Evolutionary conservation across 2,797 vertebrate genomes (phyloP).

Genomic region (Sebastes reedi): DNA sequence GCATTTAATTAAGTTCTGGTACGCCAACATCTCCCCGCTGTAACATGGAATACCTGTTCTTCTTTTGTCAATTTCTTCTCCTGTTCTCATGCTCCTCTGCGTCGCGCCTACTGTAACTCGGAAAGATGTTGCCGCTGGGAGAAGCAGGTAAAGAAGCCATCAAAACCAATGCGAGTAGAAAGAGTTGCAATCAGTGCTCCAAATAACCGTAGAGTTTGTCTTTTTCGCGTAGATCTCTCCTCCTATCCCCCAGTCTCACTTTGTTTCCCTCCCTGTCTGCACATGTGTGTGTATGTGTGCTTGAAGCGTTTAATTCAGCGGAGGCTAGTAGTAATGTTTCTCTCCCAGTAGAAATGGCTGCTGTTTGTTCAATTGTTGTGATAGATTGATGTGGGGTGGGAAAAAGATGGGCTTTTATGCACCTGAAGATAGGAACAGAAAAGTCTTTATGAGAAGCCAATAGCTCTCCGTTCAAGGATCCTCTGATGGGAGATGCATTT

Average conservation of each 20-base stretch:
- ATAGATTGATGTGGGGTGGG: constrained; percentile 73
- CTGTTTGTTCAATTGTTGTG: constrained; percentile 80
- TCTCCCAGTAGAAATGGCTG: constrained; percentile 72
- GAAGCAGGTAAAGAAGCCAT: constrained; percentile 81
- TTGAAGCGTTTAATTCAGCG: constrained; percentile 66
- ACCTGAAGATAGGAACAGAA: constrained; percentile 71
- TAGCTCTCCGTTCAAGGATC: constrained; percentile 57
- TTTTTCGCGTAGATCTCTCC: constrained; percentile 57
- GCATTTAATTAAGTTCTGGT: constrained; percentile 78
- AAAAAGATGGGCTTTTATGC: constrained; percentile 72
- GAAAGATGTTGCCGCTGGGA: constrained; percentile 77
- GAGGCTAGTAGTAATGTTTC: constrained; percentile 72
- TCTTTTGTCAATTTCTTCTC: constrained; percentile 72
- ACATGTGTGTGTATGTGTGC: constrained; percentile 13
- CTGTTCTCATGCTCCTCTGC: constrained; percentile 66
- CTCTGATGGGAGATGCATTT: constrained; percentile 64
- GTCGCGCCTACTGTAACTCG: constrained; percentile 56
- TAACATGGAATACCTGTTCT: constrained; percentile 67
- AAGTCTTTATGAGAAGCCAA: constrained; percentile 74
- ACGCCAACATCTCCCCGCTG: constrained; percentile 68
- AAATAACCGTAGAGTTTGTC: constrained; percentile 50
- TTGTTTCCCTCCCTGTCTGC: constrained; percentile 39
- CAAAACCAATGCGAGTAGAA: constrained; percentile 73
- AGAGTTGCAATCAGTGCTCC: constrained; percentile 71
- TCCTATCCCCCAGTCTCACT: constrained; percentile 48